phyloP scores from a whole-genome alignment of 2,888 invertebrate species.

The Epiblema foenella region DNA sequence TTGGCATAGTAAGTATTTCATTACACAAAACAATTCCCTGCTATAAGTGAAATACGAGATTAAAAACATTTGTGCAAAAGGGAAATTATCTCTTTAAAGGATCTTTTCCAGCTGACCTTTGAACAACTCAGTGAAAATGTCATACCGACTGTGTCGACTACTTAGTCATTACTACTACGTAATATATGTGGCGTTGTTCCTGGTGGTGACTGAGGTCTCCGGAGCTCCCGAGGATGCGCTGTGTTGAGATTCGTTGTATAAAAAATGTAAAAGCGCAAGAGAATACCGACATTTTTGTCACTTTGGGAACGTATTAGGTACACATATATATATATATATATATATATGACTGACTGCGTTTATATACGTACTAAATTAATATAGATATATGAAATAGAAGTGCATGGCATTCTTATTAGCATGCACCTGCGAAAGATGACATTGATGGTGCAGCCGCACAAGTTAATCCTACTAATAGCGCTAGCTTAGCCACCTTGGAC shows the following conservation, averaged over 20 bases:
- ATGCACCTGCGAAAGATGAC: slow-evolving; percentile 14
- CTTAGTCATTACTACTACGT: too few relatives aligned
- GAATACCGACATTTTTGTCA: too few relatives aligned
- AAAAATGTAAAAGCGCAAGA: too few relatives aligned
- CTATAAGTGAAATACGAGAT: not conserved
- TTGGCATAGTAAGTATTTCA: not conserved
- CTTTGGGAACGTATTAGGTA: too few relatives aligned
- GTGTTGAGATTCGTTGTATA: too few relatives aligned
- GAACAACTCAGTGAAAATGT: not conserved
- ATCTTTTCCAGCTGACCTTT: too few relatives aligned
- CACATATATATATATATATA: not conserved
- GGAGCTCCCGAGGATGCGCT: too few relatives aligned
- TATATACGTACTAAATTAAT: not conserved
- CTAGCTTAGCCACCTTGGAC: not conserved
- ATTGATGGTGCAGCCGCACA: slow-evolving; percentile 17
- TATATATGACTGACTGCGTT: not conserved
- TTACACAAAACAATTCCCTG: not conserved
- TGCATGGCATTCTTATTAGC: slow-evolving; percentile 9
- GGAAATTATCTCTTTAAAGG: not conserved
- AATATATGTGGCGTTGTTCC: too few relatives aligned
- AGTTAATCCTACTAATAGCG: not conserved
- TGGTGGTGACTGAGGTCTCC: too few relatives aligned
- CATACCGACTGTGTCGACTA: too few relatives aligned
- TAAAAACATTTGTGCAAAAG: not conserved
- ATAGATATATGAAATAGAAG: not conserved